These are phyloP conservation scores for Sebastes oblongus DNA, from an alignment of 2,797 vertebrate genomes.

Conservation along the genomic window DNA sequence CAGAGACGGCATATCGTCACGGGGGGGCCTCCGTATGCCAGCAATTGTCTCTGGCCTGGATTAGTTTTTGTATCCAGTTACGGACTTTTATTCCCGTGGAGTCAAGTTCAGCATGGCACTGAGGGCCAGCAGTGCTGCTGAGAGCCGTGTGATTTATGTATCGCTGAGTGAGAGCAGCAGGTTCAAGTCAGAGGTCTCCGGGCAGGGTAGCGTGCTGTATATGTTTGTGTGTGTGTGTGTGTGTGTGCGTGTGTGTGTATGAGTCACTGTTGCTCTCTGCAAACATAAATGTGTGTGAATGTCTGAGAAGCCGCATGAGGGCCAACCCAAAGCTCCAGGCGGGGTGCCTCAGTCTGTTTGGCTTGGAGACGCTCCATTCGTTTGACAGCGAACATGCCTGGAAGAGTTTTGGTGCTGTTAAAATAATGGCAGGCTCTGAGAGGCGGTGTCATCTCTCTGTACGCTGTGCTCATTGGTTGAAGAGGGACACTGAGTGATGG, in stretches of 20 bases:
- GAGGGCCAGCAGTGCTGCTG: conserved; percentile 72
- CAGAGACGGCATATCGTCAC: conserved; percentile 60
- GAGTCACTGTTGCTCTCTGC: conserved; percentile 38
- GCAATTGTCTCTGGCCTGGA: conserved; percentile 81
- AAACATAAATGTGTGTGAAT: conserved; percentile 55
- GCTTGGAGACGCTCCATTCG: conserved; percentile 60
- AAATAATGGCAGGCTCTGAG: conserved; percentile 52
- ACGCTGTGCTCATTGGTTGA: conserved; percentile 41
- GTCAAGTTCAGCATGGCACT: conserved; percentile 79
- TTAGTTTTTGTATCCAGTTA: conserved; percentile 83
- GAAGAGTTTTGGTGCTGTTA: conserved; percentile 52
- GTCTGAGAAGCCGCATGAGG: conserved; percentile 38
- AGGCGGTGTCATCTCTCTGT: conserved; percentile 39
- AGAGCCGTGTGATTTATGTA: conserved; percentile 81
- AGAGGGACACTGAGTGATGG: conserved; percentile 14
- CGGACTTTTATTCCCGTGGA: conserved; percentile 81
- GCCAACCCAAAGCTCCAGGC: conserved; percentile 59
- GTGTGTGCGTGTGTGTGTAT: conserved; percentile 16
- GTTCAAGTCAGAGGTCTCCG: conserved; percentile 82
- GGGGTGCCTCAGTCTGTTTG: conserved; percentile 65
- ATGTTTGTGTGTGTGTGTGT: conserved; percentile 43
- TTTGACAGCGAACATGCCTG: conserved; percentile 62
- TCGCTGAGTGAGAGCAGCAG: conserved; percentile 86
- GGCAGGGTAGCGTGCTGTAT: conserved; percentile 63
- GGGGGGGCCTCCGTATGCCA: conserved; percentile 67